Percentiles rank a stretch among this genome's conserved stretches.
These are phyloP conservation scores for Lagorchestes hirsutus DNA, from an alignment of 2,797 vertebrate species.

Conservation along the genomic window DNA sequence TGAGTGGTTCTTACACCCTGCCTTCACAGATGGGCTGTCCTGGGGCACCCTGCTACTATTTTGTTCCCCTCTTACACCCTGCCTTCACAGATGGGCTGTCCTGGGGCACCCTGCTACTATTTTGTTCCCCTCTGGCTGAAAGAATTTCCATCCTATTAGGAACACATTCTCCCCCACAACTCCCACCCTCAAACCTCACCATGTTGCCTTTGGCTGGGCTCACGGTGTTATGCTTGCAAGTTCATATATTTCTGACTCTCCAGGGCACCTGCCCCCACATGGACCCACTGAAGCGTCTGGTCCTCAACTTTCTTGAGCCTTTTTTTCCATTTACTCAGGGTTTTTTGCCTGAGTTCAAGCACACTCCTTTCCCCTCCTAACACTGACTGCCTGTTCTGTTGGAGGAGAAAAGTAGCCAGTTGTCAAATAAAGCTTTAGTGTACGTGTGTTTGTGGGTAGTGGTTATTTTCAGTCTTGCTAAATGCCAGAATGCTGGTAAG, in stretches of 20 bases:
- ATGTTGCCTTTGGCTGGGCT: constrained; percentile 53
- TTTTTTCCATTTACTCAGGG: not conserved
- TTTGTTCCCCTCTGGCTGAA: not conserved
- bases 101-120: constrained; percentile 38
- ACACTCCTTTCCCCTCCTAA: not conserved
- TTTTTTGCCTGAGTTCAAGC: not conserved
- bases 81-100: constrained; percentile 44
- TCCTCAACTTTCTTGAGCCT: not conserved
- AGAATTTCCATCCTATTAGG: constrained; percentile 29
- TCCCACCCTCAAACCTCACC: not conserved
- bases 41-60: constrained; percentile 37
- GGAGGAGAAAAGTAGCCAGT: not conserved
- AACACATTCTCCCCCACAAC: not conserved
- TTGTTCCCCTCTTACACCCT: not conserved
- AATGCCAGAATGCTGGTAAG: not conserved
- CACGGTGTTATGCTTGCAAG: not conserved
- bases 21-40: constrained; percentile 43
- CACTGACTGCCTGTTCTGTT: not conserved
- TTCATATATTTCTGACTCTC: not conserved
- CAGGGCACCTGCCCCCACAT: not conserved
- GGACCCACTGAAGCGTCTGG: not conserved
- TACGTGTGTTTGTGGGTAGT: not conserved
- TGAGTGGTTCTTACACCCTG: constrained; percentile 13
- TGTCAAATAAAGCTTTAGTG: not conserved
- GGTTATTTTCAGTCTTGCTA: not conserved